Percentiles rank a stretch among this genome's conserved stretches.
These are phyloP conservation scores for Corythornis vintsioides DNA, from an alignment of 2,113 vertebrate genomes.

Conservation along the genomic window DNA sequence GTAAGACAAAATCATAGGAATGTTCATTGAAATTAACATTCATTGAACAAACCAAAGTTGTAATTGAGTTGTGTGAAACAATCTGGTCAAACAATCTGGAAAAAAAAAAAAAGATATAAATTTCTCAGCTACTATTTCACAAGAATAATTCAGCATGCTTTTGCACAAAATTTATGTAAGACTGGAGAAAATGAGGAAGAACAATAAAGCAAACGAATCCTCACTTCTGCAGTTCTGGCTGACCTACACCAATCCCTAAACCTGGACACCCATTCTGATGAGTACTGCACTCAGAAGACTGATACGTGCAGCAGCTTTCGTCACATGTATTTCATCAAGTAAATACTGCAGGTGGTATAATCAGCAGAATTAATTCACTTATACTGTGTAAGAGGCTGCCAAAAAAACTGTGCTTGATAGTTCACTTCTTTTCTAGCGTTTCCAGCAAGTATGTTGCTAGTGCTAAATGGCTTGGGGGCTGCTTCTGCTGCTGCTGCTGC, in stretches of 20 bases:
- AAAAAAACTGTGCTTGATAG: slow-evolving; percentile 64
- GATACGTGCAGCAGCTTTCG: slow-evolving; percentile 20
- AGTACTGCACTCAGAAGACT: neutral
- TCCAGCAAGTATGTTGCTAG: slow-evolving; percentile 68
- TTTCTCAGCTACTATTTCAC: neutral
- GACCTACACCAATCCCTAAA: neutral
- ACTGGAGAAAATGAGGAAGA: neutral
- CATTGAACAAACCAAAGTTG: neutral
- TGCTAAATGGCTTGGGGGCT: slow-evolving; percentile 52
- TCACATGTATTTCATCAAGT: slow-evolving; percentile 51
- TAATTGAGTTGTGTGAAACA: neutral
- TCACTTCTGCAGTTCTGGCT: neutral
- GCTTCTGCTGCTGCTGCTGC: slow-evolving; percentile 65
- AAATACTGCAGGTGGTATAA: slow-evolving; percentile 68
- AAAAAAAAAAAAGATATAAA: neutral
- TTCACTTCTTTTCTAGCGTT: slow-evolving; percentile 30
- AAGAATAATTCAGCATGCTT: neutral
- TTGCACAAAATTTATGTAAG: neutral
- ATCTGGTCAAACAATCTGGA: neutral
- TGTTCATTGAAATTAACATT: neutral
- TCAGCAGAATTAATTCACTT: slow-evolving; percentile 75
- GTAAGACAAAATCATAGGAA: neutral
- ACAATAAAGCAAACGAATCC: neutral
- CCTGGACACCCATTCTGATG: neutral
- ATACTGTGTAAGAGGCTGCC: slow-evolving; percentile 56